These are phyloP conservation scores for Scaptomyza pallida DNA, from an alignment of 1,140 invertebrate genomes.

Conservation along the genomic window DNA sequence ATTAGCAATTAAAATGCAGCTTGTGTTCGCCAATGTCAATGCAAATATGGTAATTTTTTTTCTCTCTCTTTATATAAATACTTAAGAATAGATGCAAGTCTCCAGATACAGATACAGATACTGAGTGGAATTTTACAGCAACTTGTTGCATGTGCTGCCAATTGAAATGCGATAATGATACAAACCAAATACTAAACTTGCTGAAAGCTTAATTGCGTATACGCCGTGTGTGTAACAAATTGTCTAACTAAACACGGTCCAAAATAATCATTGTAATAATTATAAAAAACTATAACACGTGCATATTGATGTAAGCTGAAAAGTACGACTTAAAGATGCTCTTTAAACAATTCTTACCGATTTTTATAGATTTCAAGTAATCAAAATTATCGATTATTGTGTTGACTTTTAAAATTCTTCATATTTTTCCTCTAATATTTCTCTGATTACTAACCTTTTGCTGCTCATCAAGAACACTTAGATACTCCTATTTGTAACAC, in stretches of 20 bases:
- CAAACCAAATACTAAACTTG: slow-evolving; percentile 7
- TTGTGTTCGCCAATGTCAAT: slow-evolving; percentile 28
- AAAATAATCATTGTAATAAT: neutral
- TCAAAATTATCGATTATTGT: too few relatives aligned
- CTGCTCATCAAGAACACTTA: too few relatives aligned
- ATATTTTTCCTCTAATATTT: too few relatives aligned
- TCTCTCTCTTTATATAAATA: neutral
- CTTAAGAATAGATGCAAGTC: slow-evolving; percentile 9
- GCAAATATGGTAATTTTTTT: slow-evolving; percentile 29
- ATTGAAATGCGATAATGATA: slow-evolving; percentile 33
- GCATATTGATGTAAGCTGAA: neutral
- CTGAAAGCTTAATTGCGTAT: slow-evolving; percentile 61
- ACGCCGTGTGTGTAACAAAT: slow-evolving; percentile 66
- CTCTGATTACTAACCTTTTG: too few relatives aligned
- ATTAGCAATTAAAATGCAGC: slow-evolving; percentile 61
- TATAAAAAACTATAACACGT: neutral
- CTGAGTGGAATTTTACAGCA: slow-evolving; percentile 38
- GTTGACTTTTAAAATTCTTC: too few relatives aligned
- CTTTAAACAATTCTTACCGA: too few relatives aligned
- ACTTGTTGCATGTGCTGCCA: slow-evolving; percentile 16
- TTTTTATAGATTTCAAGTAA: too few relatives aligned
- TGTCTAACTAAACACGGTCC: slow-evolving; percentile 10
- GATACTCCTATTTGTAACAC: too few relatives aligned
- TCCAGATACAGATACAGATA: neutral
- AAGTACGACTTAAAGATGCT: neutral